Percentiles rank a stretch among this genome's conserved stretches.
phyloP scores from a whole-genome alignment of 1,140 invertebrate species.

The Octopus bimaculoides region DNA sequence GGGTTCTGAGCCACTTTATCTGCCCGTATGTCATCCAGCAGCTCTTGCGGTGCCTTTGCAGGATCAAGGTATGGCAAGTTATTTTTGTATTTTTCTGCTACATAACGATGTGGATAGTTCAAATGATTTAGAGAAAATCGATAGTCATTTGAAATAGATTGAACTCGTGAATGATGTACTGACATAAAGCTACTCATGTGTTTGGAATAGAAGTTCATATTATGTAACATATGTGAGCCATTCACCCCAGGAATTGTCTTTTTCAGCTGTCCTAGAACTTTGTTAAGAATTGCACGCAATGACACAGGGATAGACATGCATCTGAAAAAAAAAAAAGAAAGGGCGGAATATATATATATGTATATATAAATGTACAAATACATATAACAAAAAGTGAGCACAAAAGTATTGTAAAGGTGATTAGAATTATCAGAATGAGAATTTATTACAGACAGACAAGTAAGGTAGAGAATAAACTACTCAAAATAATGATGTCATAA shows the following conservation, averaged over 20 bases:
- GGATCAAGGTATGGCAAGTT: conserved; percentile 27
- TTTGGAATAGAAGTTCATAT: conserved; percentile 3
- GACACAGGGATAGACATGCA: conserved; percentile 89
- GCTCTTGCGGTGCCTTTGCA: conserved; percentile 3
- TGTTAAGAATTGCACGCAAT: conserved; percentile 71
- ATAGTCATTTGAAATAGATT: neutral
- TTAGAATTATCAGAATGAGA: neutral
- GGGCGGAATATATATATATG: conserved; percentile 3
- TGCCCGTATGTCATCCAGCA: conserved; percentile 19
- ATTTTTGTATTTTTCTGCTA: neutral
- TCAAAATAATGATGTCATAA: no score
- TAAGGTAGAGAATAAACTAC: no score
- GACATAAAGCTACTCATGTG: conserved; percentile 15
- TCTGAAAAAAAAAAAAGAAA: conserved; percentile 55
- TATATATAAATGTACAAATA: neutral
- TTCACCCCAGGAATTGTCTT: conserved; percentile 21
- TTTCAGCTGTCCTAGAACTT: conserved; percentile 50
- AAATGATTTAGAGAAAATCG: neutral
- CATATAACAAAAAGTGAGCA: neutral
- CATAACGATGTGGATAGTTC: conserved; percentile 2
- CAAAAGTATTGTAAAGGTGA: neutral
- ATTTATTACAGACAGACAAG: conserved; percentile 2
- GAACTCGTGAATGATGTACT: conserved; percentile 12
- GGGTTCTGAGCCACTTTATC: conserved; percentile 46
- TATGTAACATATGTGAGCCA: neutral